These are phyloP conservation scores for Lycia hirtaria DNA, from an alignment of 2,888 invertebrate species.

Conservation along the genomic window DNA sequence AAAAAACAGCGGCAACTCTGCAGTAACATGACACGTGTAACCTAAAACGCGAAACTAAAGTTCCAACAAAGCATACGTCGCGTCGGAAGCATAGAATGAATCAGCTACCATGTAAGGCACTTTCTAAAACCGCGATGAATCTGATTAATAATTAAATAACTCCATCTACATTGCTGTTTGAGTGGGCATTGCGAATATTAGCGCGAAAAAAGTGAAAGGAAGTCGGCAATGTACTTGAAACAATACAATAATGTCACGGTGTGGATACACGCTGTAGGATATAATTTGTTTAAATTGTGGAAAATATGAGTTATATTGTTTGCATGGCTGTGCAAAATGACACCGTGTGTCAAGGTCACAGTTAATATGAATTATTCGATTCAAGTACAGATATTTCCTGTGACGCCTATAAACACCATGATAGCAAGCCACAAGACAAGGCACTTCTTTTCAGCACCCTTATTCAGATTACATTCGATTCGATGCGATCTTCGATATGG, in stretches of 20 bases:
- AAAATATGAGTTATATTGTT: no score
- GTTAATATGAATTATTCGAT: no score
- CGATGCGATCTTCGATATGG: no score
- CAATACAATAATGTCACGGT: neutral
- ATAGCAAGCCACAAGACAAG: no score
- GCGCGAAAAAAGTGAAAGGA: slow-evolving; percentile 10
- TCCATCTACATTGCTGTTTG: slow-evolving; percentile 3
- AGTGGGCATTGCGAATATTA: neutral
- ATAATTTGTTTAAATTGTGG: neutral
- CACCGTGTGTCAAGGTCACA: no score
- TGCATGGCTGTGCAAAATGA: no score
- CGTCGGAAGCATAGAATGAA: slow-evolving; percentile 18
- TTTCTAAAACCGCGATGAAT: slow-evolving; percentile 26
- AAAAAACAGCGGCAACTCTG: neutral
- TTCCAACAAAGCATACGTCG: slow-evolving; percentile 24
- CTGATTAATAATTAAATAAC: no score
- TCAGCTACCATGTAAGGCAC: slow-evolving; percentile 14
- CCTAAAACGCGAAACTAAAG: slow-evolving; percentile 14
- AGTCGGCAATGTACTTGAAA: neutral
- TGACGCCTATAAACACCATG: no score
- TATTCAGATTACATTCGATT: no score
- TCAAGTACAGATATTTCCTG: no score
- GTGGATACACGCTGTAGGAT: neutral
- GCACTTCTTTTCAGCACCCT: no score
- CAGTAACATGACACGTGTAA: slow-evolving; percentile 15